Evolutionary conservation across 2,113 vertebrate species (phyloP).

Genomic region (Brachyhypopomus occidentalis): DNA sequence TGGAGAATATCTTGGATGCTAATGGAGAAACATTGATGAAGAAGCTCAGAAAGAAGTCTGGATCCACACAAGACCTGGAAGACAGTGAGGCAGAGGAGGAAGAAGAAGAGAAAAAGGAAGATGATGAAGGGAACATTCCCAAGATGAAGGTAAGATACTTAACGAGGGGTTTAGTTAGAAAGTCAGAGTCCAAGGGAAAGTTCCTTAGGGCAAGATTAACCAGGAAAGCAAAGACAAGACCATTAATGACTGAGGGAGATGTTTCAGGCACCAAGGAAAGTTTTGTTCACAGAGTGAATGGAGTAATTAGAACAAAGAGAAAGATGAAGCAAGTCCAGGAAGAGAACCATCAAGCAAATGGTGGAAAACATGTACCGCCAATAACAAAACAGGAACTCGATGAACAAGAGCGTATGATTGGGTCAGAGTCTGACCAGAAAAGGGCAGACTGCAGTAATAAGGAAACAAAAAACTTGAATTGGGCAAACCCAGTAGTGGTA

Average conservation of each 20-base stretch:
- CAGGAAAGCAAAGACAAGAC: slow-evolving; percentile 34
- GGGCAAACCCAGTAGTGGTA: neutral
- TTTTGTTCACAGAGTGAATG: slow-evolving; percentile 59
- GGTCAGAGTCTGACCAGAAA: neutral
- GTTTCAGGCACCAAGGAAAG: slow-evolving; percentile 17
- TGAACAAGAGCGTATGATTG: neutral
- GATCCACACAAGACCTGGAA: neutral
- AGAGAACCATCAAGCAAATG: neutral
- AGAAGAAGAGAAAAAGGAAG: neutral
- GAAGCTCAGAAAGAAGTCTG: slow-evolving; percentile 3
- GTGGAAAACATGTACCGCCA: neutral
- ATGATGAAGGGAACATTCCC: neutral
- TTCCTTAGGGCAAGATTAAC: slow-evolving; percentile 11
- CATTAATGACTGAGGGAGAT: slow-evolving; percentile 20
- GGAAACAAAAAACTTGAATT: neutral
- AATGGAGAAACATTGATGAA: neutral
- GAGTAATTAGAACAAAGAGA: slow-evolving; percentile 50
- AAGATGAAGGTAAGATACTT: slow-evolving; percentile 22
- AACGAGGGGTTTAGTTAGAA: slow-evolving; percentile 36
- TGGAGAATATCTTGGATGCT: slow-evolving; percentile 28
- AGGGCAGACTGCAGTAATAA: neutral
- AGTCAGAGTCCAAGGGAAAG: slow-evolving; percentile 30
- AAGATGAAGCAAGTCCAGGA: neutral
- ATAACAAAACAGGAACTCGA: neutral
- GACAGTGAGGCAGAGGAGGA: too few relatives aligned